Evolutionary conservation across 2,888 invertebrate genomes (phyloP), one percentile per base, ranked within the genome.

Genomic region (Melanchra persicariae): DNA sequence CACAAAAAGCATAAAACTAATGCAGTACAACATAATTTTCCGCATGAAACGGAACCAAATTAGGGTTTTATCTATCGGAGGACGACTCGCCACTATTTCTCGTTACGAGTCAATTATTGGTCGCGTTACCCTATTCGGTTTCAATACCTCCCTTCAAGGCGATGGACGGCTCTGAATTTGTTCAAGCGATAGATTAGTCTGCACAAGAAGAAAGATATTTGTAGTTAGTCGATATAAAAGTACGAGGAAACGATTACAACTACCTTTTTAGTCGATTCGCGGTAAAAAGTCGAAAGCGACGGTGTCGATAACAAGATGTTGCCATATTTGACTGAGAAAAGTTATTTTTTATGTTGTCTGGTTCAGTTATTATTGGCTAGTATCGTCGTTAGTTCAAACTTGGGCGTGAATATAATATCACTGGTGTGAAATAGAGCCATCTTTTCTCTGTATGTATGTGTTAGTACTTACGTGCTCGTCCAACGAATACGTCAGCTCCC

Each of bases 401-500:
- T 67, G 30, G 22, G 24, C 58, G 72, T 51, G 52, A 57, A 62
- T 19, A 30, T 47, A 63, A 55, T 57, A 45, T 43, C 43, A 22
- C 45, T 9, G 22, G 43, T 15, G 1, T 24, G 22, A 55, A 26
- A 37, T 58, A 74, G 52, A 54, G 40, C 0, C 52, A 63, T 60
- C 7, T 43, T 58, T 61, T 54, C 26, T 77, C 19, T 10, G 34
- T 72, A 26, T 66, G 40, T 45, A 63, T 71, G 17, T 19, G 22
- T 1, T 49, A 24, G 81, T 89, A 98, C 98, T 98, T 96, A 99
- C 99, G 96, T 99, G 99, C 96, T 99, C 99, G 96, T 99, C 99
- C 90, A 99, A 97, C 58, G 99, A 99, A 95, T 99, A 99, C 64
- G 99, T 99, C 79, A 99, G 97, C 93, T 99, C 99, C 68, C 99